A percentile compares a stretch with the other conserved stretches of the same genome.
Evolutionary conservation across 2,888 invertebrate species (phyloP).

Genomic region (Oegoconia quadripuncta): DNA sequence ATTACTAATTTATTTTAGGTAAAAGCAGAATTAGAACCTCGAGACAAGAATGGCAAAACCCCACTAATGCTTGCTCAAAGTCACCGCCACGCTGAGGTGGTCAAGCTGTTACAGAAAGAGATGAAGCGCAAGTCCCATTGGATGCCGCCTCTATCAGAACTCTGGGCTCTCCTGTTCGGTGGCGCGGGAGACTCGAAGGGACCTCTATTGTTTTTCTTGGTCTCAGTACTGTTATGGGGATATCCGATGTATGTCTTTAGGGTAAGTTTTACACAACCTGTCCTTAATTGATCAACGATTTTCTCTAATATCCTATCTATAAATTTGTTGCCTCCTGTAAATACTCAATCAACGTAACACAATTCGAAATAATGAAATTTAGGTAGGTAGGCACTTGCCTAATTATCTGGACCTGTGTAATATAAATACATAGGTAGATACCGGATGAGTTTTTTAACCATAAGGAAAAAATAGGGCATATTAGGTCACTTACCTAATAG

Average conservation of each 20-base stretch:
- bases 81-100: conserved; percentile 91
- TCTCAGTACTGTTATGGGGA: conserved; percentile 93
- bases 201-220: conserved; percentile 90
- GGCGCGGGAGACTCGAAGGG: conserved; percentile 95
- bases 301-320: background rate
- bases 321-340: too few species aligned
- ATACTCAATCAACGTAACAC: too few species aligned
- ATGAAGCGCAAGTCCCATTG: conserved; percentile 90
- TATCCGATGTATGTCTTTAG: conserved; percentile 96
- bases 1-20: conserved; percentile 82
- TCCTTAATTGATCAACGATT: too few species aligned
- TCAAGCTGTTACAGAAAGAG: conserved; percentile 88
- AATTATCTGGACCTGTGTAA: too few species aligned
- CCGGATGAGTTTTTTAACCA: too few species aligned
- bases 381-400: too few species aligned
- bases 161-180: conserved; percentile 94
- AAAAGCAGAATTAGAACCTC: conserved; percentile 90
- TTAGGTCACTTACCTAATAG: too few species aligned
- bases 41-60: conserved; percentile 95
- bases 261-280: too few species aligned
- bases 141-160: conserved; percentile 92
- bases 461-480: too few species aligned
- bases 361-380: too few species aligned
- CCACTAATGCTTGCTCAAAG: conserved; percentile 93
- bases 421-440: too few species aligned